phyloP scores from a whole-genome alignment of 1,140 invertebrate species.

The Monomorium pharaonis region DNA sequence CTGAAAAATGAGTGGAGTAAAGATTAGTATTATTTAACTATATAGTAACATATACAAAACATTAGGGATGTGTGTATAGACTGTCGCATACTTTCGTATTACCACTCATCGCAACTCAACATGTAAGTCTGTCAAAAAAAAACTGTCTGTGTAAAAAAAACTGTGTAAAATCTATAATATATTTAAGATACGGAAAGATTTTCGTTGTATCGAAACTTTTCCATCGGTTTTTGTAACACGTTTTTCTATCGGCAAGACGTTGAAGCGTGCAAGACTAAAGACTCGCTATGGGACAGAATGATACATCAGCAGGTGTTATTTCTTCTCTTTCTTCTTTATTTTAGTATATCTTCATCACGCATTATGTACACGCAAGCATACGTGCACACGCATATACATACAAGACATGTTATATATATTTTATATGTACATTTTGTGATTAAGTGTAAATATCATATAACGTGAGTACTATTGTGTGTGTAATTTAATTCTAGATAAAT shows the following conservation, averaged over 20 bases:
- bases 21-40: neutral
- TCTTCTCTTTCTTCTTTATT: neutral
- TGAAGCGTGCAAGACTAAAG: neutral
- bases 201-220: slow-evolving; percentile 26
- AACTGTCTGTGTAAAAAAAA: too few species aligned
- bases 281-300: slow-evolving; percentile 1
- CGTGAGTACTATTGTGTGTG: slow-evolving; percentile 2
- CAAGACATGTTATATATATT: slow-evolving; percentile 18
- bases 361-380: neutral
- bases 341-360: neutral
- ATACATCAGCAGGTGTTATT: neutral
- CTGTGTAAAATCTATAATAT: neutral
- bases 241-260: slow-evolving; percentile 10
- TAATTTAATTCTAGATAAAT: slow-evolving; percentile 38
- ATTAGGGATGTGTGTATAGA: neutral
- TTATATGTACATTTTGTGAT: slow-evolving; percentile 24
- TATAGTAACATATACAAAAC: neutral
- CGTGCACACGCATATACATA: neutral
- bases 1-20: neutral
- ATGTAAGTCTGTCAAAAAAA: neutral
- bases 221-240: slow-evolving; percentile 19
- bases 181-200: neutral
- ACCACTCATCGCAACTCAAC: neutral
- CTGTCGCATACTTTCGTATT: neutral
- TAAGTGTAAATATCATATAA: slow-evolving; percentile 15